Conservation (phyloP, 2,797 vertebrate species). For the Neosilurus mollespiculum region DNA sequence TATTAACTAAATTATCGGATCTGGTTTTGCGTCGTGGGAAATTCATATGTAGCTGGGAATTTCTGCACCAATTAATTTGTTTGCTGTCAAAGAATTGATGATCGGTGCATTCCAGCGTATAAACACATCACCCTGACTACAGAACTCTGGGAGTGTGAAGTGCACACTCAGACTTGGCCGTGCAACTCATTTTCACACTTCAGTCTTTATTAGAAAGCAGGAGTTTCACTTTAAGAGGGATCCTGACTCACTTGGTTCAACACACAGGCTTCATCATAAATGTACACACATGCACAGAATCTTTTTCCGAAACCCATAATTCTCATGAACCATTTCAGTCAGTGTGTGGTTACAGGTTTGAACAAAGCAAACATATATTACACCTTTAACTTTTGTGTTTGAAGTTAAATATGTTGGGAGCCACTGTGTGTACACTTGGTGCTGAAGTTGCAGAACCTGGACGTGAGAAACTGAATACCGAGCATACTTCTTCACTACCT, state of each 20-base stretch:
- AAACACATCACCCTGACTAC: background rate
- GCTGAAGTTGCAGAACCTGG: background rate
- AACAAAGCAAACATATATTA: background rate
- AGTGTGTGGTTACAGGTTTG: background rate
- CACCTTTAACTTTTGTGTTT: background rate
- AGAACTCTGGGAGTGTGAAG: background rate
- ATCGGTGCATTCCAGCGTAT: background rate
- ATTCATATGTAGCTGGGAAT: background rate
- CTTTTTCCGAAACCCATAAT: background rate
- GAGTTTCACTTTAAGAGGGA: constrained; percentile 4
- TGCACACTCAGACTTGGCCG: constrained; percentile 22
- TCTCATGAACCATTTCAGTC: background rate
- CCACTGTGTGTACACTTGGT: background rate
- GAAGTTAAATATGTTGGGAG: background rate
- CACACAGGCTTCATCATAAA: background rate
- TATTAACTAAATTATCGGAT: background rate
- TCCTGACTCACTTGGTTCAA: constrained; percentile 24
- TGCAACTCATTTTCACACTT: background rate
- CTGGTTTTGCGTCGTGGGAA: background rate
- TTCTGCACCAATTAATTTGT: background rate
- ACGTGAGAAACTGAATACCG: background rate
- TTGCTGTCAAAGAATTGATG: background rate
- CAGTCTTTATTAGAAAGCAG: constrained; percentile 29
- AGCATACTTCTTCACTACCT: background rate
- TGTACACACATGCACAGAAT: background rate